Evolutionary conservation across 2,888 invertebrate species (phyloP), one percentile per base, ranked within the genome.

Genomic region (Hipparchia sbordonii): DNA sequence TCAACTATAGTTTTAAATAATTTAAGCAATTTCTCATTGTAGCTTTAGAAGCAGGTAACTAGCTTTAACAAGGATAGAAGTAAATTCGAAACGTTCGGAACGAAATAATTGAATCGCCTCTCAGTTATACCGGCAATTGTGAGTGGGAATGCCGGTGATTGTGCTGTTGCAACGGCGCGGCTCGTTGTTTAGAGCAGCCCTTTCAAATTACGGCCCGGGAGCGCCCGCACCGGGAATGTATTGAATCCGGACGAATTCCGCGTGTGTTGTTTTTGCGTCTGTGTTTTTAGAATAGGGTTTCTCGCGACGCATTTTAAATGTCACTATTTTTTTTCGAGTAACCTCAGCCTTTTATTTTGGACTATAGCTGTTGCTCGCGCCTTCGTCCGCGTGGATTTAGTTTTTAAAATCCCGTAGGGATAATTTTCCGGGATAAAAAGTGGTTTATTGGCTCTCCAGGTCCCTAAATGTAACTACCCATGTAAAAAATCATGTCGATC

Each of bases 51-150:
- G 59, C 23, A 59, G 59, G 9, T 59, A 59, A 59, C 39, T 12
- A 60, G 60, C 59, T 12, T 62, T 62, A 48, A 48, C 63, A 59
- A 68, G 59, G 23, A 33, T 46, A 48, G 48, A 68, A 51, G 48
- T 33, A 59, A 59, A 68, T 48, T 68, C 59, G 23, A 48, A 68
- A 10, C 59, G 46, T 51, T 68, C 5, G 67, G n/a, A 68, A 59
- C 59, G 59, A 68, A 68, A 68, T 59, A 59, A 68, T 59, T 59
- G 57, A 68, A 68, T 59, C 59, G 59, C 57, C 23, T 59, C 48
- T 59, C 59, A 57, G 67, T 68, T 59, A 67, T 67, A 67, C 67
- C 67, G 72, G 56, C 72, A 72, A 72, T 72, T 72, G 72, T 23
- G 71, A 54, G 33, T 70, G 33, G 61, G 48, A 54, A 56, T 61